Percentiles rank a stretch among this genome's conserved stretches.
These are phyloP conservation scores for Lytechinus variegatus DNA, from an alignment of 35 echinoderm and acorn worm species.

Conservation along the genomic window DNA sequence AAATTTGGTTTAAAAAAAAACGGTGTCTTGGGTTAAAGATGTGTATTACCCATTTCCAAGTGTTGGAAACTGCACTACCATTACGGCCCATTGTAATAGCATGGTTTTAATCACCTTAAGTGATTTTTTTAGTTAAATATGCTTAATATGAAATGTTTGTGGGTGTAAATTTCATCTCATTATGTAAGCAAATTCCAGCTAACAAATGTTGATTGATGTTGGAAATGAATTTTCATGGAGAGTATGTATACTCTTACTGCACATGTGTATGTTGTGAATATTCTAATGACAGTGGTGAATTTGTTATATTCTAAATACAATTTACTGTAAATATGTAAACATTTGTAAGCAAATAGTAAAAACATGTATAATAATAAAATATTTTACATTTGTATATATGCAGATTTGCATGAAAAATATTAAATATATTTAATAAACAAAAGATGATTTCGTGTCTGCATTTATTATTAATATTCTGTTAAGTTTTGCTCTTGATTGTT, in stretches of 20 bases:
- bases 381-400: neutral
- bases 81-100: too few species aligned
- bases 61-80: too few species aligned
- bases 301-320: neutral
- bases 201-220: neutral
- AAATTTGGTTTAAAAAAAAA: too few species aligned
- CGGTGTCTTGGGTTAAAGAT: too few species aligned
- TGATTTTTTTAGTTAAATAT: too few species aligned
- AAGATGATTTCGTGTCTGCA: neutral
- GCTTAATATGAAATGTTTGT: too few species aligned
- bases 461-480: neutral
- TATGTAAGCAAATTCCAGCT: neutral
- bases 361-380: neutral
- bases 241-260: neutral
- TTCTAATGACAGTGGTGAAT: too few species aligned
- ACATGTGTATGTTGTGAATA: neutral
- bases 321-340: neutral
- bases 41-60: too few species aligned
- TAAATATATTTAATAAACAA: neutral
- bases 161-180: neutral
- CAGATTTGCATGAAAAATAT: neutral
- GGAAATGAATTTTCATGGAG: neutral
- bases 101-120: too few species aligned
- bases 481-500: too few species aligned
- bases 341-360: neutral